A percentile compares a stretch with the other conserved stretches of the same genome.
phyloP scores from a whole-genome alignment of 2,113 vertebrate genomes.

The Physeter macrocephalus region DNA sequence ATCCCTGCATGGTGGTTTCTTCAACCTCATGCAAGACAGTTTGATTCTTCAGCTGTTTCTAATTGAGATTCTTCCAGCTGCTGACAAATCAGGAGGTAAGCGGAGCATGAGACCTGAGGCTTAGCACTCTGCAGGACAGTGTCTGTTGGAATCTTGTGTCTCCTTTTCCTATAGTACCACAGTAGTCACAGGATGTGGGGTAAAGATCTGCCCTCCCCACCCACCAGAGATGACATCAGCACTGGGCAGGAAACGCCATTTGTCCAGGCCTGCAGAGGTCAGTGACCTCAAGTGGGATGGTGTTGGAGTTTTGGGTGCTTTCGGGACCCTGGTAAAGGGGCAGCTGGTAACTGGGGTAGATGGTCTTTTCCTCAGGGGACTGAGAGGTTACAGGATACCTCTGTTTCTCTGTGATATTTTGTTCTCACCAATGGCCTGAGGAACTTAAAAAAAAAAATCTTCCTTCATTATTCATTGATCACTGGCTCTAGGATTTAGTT shows the following conservation, averaged over 20 bases:
- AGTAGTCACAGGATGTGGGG: not conserved
- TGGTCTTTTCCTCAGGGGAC: not conserved
- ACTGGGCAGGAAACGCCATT: not conserved
- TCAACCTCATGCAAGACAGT: not conserved
- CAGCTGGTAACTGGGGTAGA: not conserved
- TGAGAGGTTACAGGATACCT: not conserved
- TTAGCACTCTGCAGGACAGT: not conserved
- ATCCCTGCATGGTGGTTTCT: not conserved
- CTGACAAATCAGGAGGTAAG: not conserved
- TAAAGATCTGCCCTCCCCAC: not conserved
- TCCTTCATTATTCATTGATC: not conserved
- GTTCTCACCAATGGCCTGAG: not conserved
- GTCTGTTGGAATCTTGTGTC: not conserved
- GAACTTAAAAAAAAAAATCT: not conserved
- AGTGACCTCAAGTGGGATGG: not conserved
- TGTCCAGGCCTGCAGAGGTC: not conserved
- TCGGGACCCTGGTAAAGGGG: not conserved
- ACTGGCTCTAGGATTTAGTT: not conserved
- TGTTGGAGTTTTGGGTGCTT: not conserved
- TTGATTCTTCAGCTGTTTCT: not conserved
- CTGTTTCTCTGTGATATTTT: not conserved
- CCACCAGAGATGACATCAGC: not conserved
- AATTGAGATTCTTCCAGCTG: not conserved
- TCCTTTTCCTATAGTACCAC: not conserved
- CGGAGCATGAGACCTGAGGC: not conserved